Evolutionary conservation across 2,888 invertebrate genomes (phyloP).

Genomic region (Idaea dimidiata): DNA sequence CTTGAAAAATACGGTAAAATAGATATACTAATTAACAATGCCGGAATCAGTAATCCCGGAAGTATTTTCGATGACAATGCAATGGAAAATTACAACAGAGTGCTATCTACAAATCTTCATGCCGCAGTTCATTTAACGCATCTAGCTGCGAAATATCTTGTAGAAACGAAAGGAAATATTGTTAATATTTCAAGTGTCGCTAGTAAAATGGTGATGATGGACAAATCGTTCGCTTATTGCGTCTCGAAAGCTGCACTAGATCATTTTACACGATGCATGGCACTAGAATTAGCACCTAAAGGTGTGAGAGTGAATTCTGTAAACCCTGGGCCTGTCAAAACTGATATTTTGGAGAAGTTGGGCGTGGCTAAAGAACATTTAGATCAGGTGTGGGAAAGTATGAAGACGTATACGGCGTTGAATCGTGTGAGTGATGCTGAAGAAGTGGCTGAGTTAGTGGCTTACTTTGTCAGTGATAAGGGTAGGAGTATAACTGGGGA

Average conservation of each 20-base stretch:
- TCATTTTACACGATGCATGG: conserved; percentile 39
- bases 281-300: conserved; percentile 85
- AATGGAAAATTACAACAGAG: conserved; percentile 10
- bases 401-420: conserved; percentile 2
- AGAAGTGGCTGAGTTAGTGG: conserved; percentile 29
- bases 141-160: neutral
- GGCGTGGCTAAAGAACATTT: conserved; percentile 17
- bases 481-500: conserved; percentile 28
- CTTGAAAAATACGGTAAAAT: conserved; percentile 38
- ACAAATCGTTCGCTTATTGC: conserved; percentile 41
- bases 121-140: neutral
- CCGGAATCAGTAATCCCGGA: conserved; percentile 28
- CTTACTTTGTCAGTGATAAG: conserved; percentile 31
- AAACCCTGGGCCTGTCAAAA: conserved; percentile 37
- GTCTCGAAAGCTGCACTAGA: conserved; percentile 42
- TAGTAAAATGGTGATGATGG: neutral
- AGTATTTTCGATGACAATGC: neutral
- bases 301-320: conserved; percentile 84
- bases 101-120: neutral
- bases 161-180: neutral
- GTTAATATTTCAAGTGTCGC: neutral
- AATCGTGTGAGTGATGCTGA: conserved; percentile 1
- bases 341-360: conserved; percentile 69
- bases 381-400: conserved; percentile 18
- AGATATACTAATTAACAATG: conserved; percentile 45